Conservation (phyloP, 2,113 vertebrate species). For the Gymnorhina tibicen region DNA sequence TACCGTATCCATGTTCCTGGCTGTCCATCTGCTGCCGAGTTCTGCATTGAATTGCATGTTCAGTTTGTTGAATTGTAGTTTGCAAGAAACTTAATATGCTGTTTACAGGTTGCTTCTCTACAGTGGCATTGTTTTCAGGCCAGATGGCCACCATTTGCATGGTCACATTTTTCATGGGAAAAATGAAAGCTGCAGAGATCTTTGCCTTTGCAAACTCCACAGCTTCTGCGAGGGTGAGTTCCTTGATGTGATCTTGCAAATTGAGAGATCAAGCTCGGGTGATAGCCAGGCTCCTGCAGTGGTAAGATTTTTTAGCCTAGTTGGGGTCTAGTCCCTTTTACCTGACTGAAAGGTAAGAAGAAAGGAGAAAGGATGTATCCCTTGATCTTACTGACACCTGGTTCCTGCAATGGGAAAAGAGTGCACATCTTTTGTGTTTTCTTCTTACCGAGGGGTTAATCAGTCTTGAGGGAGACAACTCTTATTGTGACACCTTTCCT, state of each 20-base stretch:
- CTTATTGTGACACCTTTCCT: neutral
- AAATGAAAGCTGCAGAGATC: neutral
- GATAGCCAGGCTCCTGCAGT: neutral
- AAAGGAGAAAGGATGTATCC: neutral
- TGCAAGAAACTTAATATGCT: neutral
- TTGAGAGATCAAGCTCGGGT: neutral
- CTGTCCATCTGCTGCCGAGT: neutral
- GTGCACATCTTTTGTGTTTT: neutral
- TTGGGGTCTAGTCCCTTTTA: neutral
- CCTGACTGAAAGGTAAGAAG: neutral
- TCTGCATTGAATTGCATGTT: neutral
- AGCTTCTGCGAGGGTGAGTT: neutral
- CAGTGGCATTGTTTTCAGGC: neutral
- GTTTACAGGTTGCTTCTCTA: neutral
- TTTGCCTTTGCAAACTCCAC: neutral
- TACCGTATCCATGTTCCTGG: neutral
- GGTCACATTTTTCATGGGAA: neutral
- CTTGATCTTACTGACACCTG: neutral
- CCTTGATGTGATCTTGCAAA: neutral
- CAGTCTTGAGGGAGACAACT: neutral
- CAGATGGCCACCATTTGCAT: neutral
- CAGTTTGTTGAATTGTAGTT: neutral
- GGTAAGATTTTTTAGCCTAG: neutral
- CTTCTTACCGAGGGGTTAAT: neutral
- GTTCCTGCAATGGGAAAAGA: neutral